These are phyloP conservation scores for Pseudomugil tenellus DNA, from an alignment of 2,797 vertebrate species.

Conservation along the genomic window DNA sequence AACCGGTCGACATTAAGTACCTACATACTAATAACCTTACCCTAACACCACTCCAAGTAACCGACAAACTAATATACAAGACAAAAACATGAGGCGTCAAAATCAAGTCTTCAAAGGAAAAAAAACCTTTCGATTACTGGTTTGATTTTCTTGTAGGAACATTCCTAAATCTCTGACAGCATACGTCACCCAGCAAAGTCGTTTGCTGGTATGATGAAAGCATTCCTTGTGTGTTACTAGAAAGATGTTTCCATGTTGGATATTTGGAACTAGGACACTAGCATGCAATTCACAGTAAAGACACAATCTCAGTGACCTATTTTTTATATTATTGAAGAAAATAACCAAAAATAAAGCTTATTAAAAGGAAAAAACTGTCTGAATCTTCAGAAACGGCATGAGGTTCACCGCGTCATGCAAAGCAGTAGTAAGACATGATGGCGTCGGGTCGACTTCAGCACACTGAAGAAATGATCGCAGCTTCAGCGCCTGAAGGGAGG, in stretches of 20 bases:
- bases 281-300: not conserved
- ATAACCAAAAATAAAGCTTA: not conserved
- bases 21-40: not conserved
- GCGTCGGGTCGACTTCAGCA: slow-evolving; percentile 26
- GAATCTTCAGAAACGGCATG: no score
- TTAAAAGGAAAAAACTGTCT: no score
- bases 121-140: not conserved
- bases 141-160: not conserved
- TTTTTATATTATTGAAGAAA: not conserved
- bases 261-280: not conserved
- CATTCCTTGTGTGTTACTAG: not conserved
- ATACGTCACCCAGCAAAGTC: not conserved
- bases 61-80: no score
- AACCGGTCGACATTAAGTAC: not conserved
- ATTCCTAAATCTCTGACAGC: not conserved
- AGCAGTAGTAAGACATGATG: not conserved
- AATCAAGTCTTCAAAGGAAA: not conserved
- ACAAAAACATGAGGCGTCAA: not conserved
- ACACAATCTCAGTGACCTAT: not conserved
- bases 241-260: not conserved
- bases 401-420: no score
- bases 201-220: not conserved
- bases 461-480: slow-evolving; percentile 29
- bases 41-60: no score
- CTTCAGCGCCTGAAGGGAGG: slow-evolving; percentile 1